Conservation (phyloP, 2,113 vertebrate species). For the Suricata suricatta region DNA sequence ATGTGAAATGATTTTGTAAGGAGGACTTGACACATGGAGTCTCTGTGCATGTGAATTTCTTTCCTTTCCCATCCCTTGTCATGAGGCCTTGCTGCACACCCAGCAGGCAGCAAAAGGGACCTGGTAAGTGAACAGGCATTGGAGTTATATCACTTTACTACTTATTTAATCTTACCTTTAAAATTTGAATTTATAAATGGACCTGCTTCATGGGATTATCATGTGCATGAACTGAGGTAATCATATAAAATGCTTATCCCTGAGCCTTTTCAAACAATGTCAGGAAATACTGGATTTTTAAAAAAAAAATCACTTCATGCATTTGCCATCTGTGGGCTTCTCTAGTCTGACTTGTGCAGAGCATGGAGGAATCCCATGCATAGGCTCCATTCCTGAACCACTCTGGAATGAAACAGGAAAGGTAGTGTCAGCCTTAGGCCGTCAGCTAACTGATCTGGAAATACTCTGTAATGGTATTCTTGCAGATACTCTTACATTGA, state of each 20-base stretch:
- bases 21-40: not conserved
- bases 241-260: not conserved
- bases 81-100: not conserved
- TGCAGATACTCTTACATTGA: not conserved
- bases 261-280: not conserved
- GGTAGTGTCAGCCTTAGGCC: not conserved
- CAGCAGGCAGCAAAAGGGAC: not conserved
- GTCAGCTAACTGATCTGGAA: not conserved
- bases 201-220: not conserved
- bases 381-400: not conserved
- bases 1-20: not conserved
- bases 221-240: not conserved
- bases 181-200: conserved; percentile 22
- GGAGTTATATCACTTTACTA: not conserved
- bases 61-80: not conserved
- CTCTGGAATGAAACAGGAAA: not conserved
- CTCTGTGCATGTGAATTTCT: not conserved
- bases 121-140: not conserved
- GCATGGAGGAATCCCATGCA: not conserved
- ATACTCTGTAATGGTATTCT: not conserved
- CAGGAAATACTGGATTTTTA: not conserved
- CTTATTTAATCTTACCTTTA: not conserved
- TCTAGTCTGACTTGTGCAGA: not conserved
- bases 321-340: not conserved
- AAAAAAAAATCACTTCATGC: too few species aligned